phyloP scores from a whole-genome alignment of 2,888 invertebrate genomes.

The Watsonalla cultraria region DNA sequence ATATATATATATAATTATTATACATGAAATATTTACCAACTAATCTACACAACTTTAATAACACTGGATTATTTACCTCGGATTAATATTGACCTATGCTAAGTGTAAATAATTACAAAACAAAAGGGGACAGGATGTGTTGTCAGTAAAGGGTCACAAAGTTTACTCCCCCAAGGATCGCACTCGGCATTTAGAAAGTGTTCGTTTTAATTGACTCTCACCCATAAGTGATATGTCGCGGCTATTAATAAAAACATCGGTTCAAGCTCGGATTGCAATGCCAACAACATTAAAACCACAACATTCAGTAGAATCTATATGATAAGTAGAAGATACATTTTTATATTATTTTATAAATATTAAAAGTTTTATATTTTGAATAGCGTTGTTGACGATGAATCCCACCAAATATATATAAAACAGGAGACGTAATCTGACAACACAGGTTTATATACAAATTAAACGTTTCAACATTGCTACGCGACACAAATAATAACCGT shows the following conservation, averaged over 20 bases:
- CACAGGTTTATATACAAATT: slow-evolving; percentile 50
- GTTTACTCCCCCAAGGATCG: slow-evolving; percentile 11
- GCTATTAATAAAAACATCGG: slow-evolving; percentile 22
- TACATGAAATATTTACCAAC: slow-evolving; percentile 48
- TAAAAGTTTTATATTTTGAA: not conserved
- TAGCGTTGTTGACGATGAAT: not conserved
- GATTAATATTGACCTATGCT: slow-evolving; percentile 54
- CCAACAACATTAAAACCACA: not conserved
- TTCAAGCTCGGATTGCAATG: slow-evolving; percentile 6
- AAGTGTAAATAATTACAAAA: slow-evolving; percentile 59
- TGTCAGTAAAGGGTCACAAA: slow-evolving; percentile 42
- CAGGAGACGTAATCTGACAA: slow-evolving; percentile 48
- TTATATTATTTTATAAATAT: not conserved
- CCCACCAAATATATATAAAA: slow-evolving; percentile 8
- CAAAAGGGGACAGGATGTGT: slow-evolving; percentile 38
- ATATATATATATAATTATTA: slow-evolving; percentile 38
- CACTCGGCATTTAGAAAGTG: slow-evolving; percentile 35
- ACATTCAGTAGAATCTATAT: not conserved
- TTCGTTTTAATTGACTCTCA: slow-evolving; percentile 65
- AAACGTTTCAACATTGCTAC: slow-evolving; percentile 75
- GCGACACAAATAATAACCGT: slow-evolving; percentile 22
- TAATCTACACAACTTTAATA: slow-evolving; percentile 63
- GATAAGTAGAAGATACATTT: not conserved
- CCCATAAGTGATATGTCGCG: slow-evolving; percentile 64
- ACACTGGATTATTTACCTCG: slow-evolving; percentile 57